Evolutionary conservation across 2,888 invertebrate genomes (phyloP).

Genomic region (Morpho achilles): DNA sequence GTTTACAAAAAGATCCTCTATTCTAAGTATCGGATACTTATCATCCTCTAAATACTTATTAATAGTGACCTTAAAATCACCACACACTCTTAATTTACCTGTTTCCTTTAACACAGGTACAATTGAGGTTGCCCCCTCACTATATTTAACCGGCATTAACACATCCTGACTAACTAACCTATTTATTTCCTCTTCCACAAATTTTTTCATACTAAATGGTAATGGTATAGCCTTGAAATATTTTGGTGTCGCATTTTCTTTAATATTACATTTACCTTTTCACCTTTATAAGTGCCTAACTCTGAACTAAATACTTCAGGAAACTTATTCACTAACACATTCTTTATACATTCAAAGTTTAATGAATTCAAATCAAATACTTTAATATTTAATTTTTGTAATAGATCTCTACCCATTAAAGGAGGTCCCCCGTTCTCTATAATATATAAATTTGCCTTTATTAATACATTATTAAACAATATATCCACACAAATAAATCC

Average conservation of each 20-base stretch:
- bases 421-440: no score
- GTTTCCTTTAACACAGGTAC: not conserved
- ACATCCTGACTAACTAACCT: not conserved
- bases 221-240: not conserved
- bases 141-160: not conserved
- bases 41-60: not conserved
- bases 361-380: no score
- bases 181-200: not conserved
- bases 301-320: not conserved
- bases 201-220: not conserved
- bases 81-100: not conserved
- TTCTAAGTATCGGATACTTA: not conserved
- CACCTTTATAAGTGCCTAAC: not conserved
- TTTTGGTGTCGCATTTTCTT: not conserved
- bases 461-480: no score
- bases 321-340: no score
- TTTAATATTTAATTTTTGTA: no score
- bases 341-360: no score
- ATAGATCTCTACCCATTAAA: no score
- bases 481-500: no score
- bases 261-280: not conserved
- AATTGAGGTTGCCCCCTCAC: not conserved
- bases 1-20: not conserved
- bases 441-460: no score
- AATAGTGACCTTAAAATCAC: not conserved